Conservation (phyloP, 2,797 vertebrate species). For the Arrhamphus sclerolepis region DNA sequence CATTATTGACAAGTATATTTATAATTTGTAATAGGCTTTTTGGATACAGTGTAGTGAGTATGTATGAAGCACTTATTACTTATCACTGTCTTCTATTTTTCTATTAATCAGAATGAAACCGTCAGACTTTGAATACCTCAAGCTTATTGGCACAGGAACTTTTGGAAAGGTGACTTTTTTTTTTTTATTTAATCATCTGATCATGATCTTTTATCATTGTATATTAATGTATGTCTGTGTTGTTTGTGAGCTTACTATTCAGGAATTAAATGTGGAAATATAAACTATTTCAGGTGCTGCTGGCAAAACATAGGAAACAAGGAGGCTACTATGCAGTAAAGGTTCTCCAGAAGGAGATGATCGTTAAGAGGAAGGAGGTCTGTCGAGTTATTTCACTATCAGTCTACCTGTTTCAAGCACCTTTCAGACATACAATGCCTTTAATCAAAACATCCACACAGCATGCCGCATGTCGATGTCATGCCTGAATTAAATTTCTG, state of each 20-base stretch:
- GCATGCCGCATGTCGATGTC: too few relatives aligned
- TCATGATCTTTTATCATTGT: too few relatives aligned
- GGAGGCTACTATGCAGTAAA: slow-evolving; percentile 80
- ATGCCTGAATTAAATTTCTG: too few relatives aligned
- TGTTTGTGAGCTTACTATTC: not conserved
- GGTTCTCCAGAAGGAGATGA: slow-evolving; percentile 79
- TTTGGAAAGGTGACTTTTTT: slow-evolving; percentile 79
- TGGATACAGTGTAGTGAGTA: too few relatives aligned
- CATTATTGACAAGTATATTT: too few relatives aligned
- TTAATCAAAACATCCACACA: too few relatives aligned
- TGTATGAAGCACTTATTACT: not conserved
- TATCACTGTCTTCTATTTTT: slow-evolving; percentile 1
- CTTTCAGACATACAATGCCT: too few relatives aligned
- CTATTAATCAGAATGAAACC: slow-evolving; percentile 73
- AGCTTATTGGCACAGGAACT: slow-evolving; percentile 83
- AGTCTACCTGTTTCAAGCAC: too few relatives aligned
- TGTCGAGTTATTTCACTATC: not conserved
- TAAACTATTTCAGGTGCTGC: slow-evolving; percentile 73
- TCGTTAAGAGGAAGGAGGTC: slow-evolving; percentile 80
- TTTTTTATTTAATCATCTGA: not conserved
- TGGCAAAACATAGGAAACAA: slow-evolving; percentile 77
- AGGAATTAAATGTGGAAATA: not conserved
- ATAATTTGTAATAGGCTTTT: too few relatives aligned
- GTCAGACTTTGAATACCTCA: slow-evolving; percentile 83
- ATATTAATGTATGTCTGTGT: too few relatives aligned